Conservation (phyloP, 2,113 vertebrate genomes). For the Peucedramus taeniatus region DNA sequence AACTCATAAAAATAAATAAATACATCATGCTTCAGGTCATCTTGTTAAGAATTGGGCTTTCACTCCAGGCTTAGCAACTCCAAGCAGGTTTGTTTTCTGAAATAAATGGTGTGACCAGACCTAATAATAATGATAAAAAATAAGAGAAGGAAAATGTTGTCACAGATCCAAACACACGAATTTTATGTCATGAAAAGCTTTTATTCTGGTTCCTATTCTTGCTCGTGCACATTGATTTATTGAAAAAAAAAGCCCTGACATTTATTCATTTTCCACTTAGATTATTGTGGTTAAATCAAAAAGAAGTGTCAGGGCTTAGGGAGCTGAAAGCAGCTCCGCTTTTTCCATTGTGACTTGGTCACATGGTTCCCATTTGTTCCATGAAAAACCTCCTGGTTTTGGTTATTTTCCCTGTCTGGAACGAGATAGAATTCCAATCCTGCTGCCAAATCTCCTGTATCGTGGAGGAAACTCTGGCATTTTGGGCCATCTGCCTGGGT, state of each 20-base stretch:
- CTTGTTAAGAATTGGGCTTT: neutral
- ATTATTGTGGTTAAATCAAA: constrained; percentile 63
- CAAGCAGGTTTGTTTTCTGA: neutral
- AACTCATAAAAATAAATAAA: neutral
- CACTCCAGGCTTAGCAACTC: neutral
- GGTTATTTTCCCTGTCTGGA: constrained; percentile 63
- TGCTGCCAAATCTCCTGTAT: constrained; percentile 38
- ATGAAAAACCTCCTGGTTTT: constrained; percentile 43
- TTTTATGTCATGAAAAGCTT: constrained; percentile 20
- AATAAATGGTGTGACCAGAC: neutral
- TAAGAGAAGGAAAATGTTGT: neutral
- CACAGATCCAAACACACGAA: constrained; percentile 26
- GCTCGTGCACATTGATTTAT: constrained; percentile 45
- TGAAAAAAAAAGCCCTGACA: neutral
- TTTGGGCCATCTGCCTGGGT: neutral
- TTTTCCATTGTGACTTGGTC: constrained; percentile 57
- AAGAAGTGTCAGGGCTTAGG: constrained; percentile 48
- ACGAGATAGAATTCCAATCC: constrained; percentile 31
- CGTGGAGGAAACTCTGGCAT: neutral
- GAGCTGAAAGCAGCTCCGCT: constrained; percentile 35
- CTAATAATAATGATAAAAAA: neutral
- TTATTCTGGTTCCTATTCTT: constrained; percentile 41
- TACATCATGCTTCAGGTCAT: neutral
- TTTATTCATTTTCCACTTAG: constrained; percentile 65
- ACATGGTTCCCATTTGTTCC: constrained; percentile 66